A percentile compares a stretch with the other conserved stretches of the same genome.
Conservation (phyloP, 1,140 invertebrate species). For the Anastrepha obliqua region DNA sequence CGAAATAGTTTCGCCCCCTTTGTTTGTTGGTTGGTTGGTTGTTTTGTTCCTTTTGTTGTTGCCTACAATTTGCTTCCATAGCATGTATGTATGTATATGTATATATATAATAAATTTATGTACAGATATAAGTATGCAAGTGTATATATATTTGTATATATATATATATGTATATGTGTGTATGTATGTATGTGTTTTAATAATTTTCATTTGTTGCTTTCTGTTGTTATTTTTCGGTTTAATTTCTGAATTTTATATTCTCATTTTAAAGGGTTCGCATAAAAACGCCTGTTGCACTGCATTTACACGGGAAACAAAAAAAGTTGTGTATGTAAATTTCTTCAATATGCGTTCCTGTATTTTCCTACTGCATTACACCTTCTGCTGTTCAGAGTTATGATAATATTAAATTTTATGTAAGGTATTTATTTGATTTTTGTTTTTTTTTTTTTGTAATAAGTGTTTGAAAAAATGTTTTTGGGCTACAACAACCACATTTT, state of each 20-base stretch:
- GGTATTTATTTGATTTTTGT: background rate
- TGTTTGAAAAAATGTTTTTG: background rate
- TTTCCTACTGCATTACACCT: background rate
- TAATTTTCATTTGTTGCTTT: background rate
- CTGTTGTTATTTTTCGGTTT: too few species aligned
- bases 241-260: background rate
- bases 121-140: conserved; percentile 64
- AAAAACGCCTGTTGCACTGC: background rate
- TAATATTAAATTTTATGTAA: background rate
- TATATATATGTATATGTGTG: conserved; percentile 56
- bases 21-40: conserved; percentile 42
- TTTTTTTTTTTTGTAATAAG: background rate
- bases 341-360: conserved; percentile 52
- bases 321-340: conserved; percentile 57
- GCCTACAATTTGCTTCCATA: conserved; percentile 63
- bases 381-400: background rate
- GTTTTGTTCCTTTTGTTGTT: conserved; percentile 50
- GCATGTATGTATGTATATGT: background rate
- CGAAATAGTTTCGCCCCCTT: conserved; percentile 70
- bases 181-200: conserved; percentile 41
- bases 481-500: background rate
- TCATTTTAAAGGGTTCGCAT: conserved; percentile 6
- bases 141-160: conserved; percentile 58
- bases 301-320: conserved; percentile 57
- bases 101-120: conserved; percentile 58